These are phyloP conservation scores for Chirona hameri DNA, from an alignment of 2,888 invertebrate genomes.

Conservation along the genomic window DNA sequence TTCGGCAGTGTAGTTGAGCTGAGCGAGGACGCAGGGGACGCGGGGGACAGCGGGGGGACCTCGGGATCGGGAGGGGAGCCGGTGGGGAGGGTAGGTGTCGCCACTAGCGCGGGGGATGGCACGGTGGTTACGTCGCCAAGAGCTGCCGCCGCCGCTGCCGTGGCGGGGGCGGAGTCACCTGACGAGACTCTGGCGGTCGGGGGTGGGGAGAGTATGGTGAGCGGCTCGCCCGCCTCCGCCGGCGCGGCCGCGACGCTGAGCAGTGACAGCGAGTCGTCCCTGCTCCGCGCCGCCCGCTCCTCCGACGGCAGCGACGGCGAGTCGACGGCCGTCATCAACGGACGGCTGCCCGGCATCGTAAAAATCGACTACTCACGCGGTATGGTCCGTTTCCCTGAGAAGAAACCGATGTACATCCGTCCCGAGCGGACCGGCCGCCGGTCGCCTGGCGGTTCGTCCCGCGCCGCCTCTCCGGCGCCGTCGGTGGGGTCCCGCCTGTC, in stretches of 20 bases:
- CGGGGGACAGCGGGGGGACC: not conserved
- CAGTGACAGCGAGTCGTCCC: not conserved
- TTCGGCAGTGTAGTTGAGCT: slow-evolving; percentile 2
- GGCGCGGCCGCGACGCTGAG: not conserved
- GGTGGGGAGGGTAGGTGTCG: not conserved
- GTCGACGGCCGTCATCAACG: not conserved
- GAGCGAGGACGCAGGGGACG: not conserved
- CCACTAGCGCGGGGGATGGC: not conserved
- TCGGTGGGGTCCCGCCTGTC: not conserved
- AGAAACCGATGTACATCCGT: slow-evolving; percentile 10
- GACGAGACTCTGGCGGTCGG: not conserved
- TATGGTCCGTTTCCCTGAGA: slow-evolving; percentile 6
- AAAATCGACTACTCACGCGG: slow-evolving; percentile 9
- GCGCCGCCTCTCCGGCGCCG: not conserved
- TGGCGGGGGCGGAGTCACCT: not conserved
- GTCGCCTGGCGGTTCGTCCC: not conserved
- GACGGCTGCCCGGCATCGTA: slow-evolving; percentile 1
- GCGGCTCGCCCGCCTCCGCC: not conserved
- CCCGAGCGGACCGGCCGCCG: not conserved
- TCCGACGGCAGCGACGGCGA: not conserved
- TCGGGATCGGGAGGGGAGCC: not conserved
- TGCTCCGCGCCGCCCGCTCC: not conserved
- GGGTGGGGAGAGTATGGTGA: not conserved
- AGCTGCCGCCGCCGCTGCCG: not conserved
- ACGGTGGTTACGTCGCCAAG: too few relatives aligned